Conservation (phyloP, 1,140 invertebrate species). For the Amyelois transitella region DNA sequence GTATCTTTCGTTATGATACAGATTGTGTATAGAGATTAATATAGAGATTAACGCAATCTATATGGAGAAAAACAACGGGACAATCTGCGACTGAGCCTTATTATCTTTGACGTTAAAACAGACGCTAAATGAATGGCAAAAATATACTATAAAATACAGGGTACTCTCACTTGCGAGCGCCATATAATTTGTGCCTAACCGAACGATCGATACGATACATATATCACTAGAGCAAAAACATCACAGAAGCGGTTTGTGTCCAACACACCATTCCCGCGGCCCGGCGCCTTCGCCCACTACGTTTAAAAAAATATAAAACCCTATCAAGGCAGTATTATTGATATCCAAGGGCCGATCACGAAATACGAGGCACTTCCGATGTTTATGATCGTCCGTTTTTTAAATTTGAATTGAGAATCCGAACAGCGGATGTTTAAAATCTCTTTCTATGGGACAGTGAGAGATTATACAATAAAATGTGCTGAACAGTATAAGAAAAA, state of each 20-base stretch:
- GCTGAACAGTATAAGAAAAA: no score
- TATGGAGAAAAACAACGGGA: background rate
- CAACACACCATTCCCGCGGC: constrained; percentile 39
- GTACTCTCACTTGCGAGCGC: constrained; percentile 25
- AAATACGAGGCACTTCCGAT: constrained; percentile 58
- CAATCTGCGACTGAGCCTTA: background rate
- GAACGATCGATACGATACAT: constrained; percentile 32
- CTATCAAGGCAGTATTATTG: constrained; percentile 58
- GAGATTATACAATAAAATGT: background rate
- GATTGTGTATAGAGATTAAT: no score
- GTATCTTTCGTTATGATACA: no score
- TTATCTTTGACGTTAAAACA: constrained; percentile 33
- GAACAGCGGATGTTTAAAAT: background rate
- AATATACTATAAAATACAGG: constrained; percentile 57
- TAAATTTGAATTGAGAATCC: background rate
- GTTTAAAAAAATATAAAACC: constrained; percentile 69
- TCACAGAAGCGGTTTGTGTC: constrained; percentile 68
- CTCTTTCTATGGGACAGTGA: background rate
- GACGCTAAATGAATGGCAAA: constrained; percentile 47
- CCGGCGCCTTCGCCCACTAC: constrained; percentile 33
- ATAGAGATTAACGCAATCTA: no score
- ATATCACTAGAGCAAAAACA: constrained; percentile 62
- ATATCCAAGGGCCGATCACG: constrained; percentile 40
- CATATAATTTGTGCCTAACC: constrained; percentile 46
- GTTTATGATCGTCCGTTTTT: constrained; percentile 33